These are phyloP conservation scores for Scaptomyza tumidula DNA, from an alignment of 2,888 invertebrate genomes.

Conservation along the genomic window DNA sequence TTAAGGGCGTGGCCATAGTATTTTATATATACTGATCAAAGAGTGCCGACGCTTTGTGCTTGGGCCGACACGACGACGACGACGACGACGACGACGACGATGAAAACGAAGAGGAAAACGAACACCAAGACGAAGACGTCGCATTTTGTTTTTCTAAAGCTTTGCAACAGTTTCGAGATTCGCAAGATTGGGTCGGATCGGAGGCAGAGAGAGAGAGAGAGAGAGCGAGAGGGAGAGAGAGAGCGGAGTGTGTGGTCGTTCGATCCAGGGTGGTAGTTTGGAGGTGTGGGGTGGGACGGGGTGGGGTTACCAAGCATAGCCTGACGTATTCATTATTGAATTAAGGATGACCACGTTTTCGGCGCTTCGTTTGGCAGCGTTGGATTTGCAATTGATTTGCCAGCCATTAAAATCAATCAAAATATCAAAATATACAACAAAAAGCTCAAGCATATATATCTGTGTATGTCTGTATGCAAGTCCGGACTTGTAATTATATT, in stretches of 20 bases:
- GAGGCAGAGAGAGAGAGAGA: background rate
- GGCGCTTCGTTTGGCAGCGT: conserved; percentile 63
- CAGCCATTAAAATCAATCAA: conserved; percentile 78
- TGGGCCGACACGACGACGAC: conserved; percentile 67
- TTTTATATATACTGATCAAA: conserved; percentile 85
- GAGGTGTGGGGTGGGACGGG: background rate
- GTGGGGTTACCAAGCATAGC: conserved; percentile 42
- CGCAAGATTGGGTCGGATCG: conserved; percentile 10
- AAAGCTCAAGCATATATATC: conserved; percentile 7
- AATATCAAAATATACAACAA: conserved; percentile 41
- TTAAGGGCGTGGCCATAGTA: conserved; percentile 84
- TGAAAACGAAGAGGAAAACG: conserved; percentile 29
- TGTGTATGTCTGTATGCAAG: conserved; percentile 1
- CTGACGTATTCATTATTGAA: conserved; percentile 78
- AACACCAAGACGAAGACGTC: conserved; percentile 33
- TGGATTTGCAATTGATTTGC: conserved; percentile 70
- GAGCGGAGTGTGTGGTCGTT: conserved; percentile 54
- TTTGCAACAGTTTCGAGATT: conserved; percentile 21
- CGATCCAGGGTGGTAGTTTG: conserved; percentile 11
- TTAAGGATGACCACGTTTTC: conserved; percentile 80
- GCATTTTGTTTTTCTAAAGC: conserved; percentile 26
- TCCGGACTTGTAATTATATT: conserved; percentile 23
- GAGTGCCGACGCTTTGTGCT: conserved; percentile 83
- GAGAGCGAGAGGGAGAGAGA: conserved; percentile 2
- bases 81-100: conserved; percentile 34